Evolutionary conservation across 2,888 invertebrate species (phyloP).

Genomic region (Lymantria dispar): DNA sequence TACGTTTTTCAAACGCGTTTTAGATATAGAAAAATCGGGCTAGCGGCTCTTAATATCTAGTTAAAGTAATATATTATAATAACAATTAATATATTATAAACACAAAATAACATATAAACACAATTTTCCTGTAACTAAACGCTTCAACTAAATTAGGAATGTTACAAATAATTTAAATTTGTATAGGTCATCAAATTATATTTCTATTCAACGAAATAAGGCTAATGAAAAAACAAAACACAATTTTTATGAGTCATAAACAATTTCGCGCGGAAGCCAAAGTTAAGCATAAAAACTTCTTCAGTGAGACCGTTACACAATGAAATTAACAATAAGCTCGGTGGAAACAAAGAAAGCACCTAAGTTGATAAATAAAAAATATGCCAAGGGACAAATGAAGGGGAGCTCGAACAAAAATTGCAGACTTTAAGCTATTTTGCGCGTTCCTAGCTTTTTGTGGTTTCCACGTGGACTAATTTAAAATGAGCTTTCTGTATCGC

Average conservation of each 20-base stretch:
- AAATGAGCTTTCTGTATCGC: neutral
- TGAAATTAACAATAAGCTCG: constrained; percentile 58
- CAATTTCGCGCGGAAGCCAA: constrained; percentile 47
- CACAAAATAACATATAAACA: no score
- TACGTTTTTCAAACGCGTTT: no score
- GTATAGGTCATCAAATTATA: neutral
- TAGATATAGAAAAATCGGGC: no score
- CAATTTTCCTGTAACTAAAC: no score
- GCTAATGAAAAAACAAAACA: constrained; percentile 35
- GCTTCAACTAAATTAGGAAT: no score
- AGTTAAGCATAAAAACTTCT: constrained; percentile 45
- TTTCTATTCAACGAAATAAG: constrained; percentile 13
- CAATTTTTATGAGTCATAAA: constrained; percentile 47
- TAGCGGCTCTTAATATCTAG: no score
- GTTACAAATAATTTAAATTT: no score
- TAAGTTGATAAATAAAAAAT: constrained; percentile 60
- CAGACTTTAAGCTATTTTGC: constrained; percentile 40
- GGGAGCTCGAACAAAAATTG: constrained; percentile 37
- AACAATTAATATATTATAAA: no score
- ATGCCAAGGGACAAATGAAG: constrained; percentile 54
- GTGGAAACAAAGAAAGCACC: constrained; percentile 51
- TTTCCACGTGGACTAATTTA: constrained; percentile 1
- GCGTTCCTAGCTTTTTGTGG: constrained; percentile 27
- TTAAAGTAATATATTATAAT: no score
- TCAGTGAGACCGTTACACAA: constrained; percentile 46